A percentile compares a stretch with the other conserved stretches of the same genome.
phyloP scores from a whole-genome alignment of 2,888 invertebrate species.

The Augochlorella aurata region DNA sequence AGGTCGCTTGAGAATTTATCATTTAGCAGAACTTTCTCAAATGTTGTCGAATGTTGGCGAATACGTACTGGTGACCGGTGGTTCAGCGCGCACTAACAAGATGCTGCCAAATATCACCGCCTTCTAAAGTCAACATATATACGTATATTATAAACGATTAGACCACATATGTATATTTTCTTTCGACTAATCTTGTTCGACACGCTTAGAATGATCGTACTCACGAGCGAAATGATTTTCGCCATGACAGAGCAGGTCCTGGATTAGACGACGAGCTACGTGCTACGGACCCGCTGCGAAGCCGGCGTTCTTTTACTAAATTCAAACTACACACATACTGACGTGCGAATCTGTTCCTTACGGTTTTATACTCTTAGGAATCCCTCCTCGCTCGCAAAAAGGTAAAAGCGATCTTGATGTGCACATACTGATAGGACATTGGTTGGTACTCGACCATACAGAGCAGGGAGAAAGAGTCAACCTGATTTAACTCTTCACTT shows the following conservation, averaged over 20 bases:
- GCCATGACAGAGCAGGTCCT: constrained; percentile 26
- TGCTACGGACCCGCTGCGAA: constrained; percentile 3
- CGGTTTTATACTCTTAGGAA: constrained; percentile 77
- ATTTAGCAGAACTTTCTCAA: no score
- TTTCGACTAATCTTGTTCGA: no score
- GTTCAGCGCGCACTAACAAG: constrained; percentile 64
- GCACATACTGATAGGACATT: constrained; percentile 74
- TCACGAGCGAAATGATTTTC: constrained; percentile 54
- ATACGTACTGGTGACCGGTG: constrained; percentile 69
- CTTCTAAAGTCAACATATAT: constrained; percentile 50
- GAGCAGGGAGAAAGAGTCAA: constrained; percentile 77
- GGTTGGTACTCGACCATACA: constrained; percentile 75
- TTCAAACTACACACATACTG: constrained; percentile 73
- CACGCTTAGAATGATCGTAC: constrained; percentile 8
- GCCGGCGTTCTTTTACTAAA: constrained; percentile 37
- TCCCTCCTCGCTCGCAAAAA: constrained; percentile 75
- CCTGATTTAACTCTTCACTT: constrained; percentile 77
- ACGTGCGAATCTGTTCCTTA: constrained; percentile 69
- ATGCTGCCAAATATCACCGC: constrained; percentile 63
- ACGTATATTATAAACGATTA: background rate
- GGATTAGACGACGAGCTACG: background rate
- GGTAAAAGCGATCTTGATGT: constrained; percentile 75
- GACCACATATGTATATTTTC: no score
- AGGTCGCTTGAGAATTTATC: background rate
- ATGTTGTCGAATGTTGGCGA: background rate